A percentile compares a stretch with the other conserved stretches of the same genome.
Evolutionary conservation across 1,140 invertebrate species (phyloP).

Genomic region (Eueides isabella): DNA sequence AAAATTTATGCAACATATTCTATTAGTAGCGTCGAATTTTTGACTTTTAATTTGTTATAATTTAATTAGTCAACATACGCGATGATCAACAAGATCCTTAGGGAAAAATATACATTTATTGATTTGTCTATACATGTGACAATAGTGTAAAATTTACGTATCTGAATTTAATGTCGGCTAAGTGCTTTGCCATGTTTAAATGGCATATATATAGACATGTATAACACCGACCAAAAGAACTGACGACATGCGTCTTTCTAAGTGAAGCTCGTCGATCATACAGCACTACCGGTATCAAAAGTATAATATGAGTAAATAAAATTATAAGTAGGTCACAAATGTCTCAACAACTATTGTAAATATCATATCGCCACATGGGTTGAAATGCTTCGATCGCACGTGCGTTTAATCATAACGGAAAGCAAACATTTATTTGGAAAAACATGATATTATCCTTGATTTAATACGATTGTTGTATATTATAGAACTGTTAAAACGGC

Average conservation of each 20-base stretch:
- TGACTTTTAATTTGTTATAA: not conserved
- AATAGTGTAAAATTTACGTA: too few relatives aligned
- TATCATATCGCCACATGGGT: slow-evolving; percentile 47
- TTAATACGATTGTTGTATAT: too few relatives aligned
- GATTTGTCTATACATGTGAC: too few relatives aligned
- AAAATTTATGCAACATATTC: not conserved
- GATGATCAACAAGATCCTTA: too few relatives aligned
- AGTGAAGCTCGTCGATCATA: not conserved
- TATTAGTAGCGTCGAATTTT: not conserved
- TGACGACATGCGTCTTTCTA: not conserved
- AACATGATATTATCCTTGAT: slow-evolving; percentile 32
- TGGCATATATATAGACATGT: too few relatives aligned
- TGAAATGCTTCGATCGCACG: slow-evolving; percentile 52
- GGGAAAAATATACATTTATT: too few relatives aligned
- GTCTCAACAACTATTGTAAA: slow-evolving; percentile 45
- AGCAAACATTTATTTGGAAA: slow-evolving; percentile 30
- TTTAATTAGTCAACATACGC: not conserved
- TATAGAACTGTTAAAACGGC: too few relatives aligned
- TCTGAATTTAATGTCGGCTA: too few relatives aligned
- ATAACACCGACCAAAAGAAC: too few relatives aligned
- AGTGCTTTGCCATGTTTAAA: too few relatives aligned
- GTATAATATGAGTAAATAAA: slow-evolving; percentile 20
- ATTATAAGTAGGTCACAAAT: slow-evolving; percentile 49
- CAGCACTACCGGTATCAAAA: slow-evolving; percentile 6
- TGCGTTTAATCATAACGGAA: slow-evolving; percentile 65